phyloP scores from a whole-genome alignment of 1,140 invertebrate genomes.

The Cyrtorhinus lividipennis region DNA sequence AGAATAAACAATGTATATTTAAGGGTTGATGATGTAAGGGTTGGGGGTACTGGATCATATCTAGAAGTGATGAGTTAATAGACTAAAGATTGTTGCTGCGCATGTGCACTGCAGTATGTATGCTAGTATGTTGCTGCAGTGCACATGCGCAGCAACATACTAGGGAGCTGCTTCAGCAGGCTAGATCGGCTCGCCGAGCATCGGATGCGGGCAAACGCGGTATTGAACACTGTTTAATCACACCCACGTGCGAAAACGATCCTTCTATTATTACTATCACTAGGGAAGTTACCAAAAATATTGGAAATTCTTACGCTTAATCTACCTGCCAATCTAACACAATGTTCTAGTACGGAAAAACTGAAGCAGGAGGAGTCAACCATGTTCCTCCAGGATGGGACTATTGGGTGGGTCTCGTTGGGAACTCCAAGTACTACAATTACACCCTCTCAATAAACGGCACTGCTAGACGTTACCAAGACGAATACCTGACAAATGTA shows the following conservation, averaged over 20 bases:
- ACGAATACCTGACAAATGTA: conserved; percentile 71
- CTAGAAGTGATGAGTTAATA: background rate
- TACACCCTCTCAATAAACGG: conserved; percentile 76
- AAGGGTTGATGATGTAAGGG: background rate
- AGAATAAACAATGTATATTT: background rate
- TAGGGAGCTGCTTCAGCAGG: too few relatives aligned
- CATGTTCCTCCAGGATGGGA: conserved; percentile 68
- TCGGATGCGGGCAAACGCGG: too few relatives aligned
- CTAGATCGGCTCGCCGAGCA: too few relatives aligned
- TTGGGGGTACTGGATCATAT: background rate
- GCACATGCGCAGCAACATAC: too few relatives aligned
- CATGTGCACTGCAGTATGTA: too few relatives aligned
- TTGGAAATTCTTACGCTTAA: background rate
- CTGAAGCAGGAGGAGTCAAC: conserved; percentile 39
- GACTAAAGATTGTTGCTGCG: background rate
- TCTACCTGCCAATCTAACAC: conserved; percentile 19
- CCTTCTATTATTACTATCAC: too few relatives aligned
- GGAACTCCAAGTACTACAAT: conserved; percentile 78
- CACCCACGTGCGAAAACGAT: too few relatives aligned
- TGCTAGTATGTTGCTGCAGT: too few relatives aligned
- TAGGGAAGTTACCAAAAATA: too few relatives aligned
- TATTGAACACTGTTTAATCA: too few relatives aligned
- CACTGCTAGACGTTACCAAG: conserved; percentile 39
- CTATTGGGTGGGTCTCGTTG: conserved; percentile 60
- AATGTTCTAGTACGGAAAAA: conserved; percentile 50